phyloP scores from a whole-genome alignment of 2,797 vertebrate genomes.

The Platalea minor region DNA sequence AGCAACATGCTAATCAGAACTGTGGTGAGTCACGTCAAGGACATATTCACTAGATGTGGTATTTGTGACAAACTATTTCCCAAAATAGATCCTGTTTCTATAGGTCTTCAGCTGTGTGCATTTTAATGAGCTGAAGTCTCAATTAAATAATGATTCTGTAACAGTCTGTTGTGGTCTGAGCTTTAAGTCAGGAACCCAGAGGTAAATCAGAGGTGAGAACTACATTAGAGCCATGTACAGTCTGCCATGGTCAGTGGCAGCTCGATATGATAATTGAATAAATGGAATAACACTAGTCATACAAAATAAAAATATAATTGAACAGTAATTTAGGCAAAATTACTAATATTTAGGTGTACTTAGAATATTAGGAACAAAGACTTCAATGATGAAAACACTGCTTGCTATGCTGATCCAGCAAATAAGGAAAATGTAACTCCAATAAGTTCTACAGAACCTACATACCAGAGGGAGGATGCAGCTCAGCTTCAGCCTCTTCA shows the following conservation, averaged over 20 bases:
- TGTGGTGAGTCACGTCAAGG: slow-evolving; percentile 43
- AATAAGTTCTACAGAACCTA: not conserved
- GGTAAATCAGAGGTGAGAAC: not conserved
- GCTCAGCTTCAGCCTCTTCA: not conserved
- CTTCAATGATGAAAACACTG: not conserved
- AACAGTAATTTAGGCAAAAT: not conserved
- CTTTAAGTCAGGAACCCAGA: not conserved
- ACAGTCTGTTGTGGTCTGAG: not conserved
- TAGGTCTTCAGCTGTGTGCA: slow-evolving; percentile 10
- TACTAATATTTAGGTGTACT: not conserved
- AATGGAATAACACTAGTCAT: not conserved
- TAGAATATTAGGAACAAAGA: not conserved
- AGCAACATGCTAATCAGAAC: slow-evolving; percentile 41
- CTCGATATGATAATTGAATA: not conserved
- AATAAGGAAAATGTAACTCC: not conserved
- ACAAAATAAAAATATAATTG: not conserved
- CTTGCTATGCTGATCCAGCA: not conserved
- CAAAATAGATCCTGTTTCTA: slow-evolving; percentile 28
- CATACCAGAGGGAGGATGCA: not conserved
- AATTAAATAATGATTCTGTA: slow-evolving; percentile 21
- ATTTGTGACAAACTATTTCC: slow-evolving; percentile 42
- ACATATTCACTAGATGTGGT: slow-evolving; percentile 21
- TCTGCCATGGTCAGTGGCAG: not conserved
- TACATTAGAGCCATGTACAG: not conserved
- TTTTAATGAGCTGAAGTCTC: not conserved